Conservation (phyloP, 2,113 vertebrate species). For the Crotalus horridus region DNA sequence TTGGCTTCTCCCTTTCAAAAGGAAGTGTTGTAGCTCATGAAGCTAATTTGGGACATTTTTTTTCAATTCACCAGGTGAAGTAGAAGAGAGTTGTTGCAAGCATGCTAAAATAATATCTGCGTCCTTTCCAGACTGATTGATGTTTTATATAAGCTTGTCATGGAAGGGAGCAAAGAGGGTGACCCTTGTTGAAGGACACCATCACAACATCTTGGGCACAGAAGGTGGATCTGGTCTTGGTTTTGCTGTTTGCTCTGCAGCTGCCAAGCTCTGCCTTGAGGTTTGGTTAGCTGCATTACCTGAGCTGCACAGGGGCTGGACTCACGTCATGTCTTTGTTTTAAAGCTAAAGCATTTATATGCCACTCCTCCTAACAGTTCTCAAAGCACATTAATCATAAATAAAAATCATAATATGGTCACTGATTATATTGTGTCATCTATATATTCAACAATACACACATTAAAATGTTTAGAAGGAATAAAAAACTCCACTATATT, state of each 20-base stretch:
- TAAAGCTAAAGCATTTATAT: neutral
- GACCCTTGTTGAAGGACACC: neutral
- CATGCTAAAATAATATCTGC: neutral
- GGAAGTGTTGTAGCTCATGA: neutral
- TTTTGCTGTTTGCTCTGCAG: neutral
- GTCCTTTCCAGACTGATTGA: neutral
- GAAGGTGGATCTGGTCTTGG: neutral
- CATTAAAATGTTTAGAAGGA: neutral
- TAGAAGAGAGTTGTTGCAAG: neutral
- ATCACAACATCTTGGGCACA: neutral
- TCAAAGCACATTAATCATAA: neutral
- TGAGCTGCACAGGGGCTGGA: neutral
- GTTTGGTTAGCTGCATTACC: neutral
- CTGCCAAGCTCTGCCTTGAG: neutral
- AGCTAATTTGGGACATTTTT: neutral
- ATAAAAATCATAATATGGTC: neutral
- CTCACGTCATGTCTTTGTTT: neutral
- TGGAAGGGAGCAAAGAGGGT: neutral
- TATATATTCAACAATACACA: neutral
- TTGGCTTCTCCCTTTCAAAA: neutral
- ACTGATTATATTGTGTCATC: neutral
- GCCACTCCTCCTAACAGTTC: neutral
- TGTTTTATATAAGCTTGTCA: neutral
- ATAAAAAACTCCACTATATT: neutral
- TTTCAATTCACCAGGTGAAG: neutral